phyloP scores from a whole-genome alignment of 2,113 vertebrate species.

The Damaliscus lunatus region DNA sequence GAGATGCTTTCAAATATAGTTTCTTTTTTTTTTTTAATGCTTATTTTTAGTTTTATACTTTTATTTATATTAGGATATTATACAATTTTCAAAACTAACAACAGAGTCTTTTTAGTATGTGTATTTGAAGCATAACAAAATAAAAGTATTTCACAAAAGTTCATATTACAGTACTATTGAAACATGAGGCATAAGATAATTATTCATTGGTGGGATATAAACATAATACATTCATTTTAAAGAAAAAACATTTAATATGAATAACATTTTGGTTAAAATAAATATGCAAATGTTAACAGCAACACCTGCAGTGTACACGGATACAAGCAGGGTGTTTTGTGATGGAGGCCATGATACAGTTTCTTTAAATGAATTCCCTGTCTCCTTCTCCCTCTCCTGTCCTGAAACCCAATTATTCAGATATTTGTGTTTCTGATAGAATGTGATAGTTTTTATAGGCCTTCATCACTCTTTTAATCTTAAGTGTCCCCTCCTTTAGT shows the following conservation, averaged over 20 bases:
- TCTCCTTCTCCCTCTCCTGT: not conserved
- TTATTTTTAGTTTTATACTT: slow-evolving; percentile 54
- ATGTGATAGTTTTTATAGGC: not conserved
- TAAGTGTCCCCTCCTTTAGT: not conserved
- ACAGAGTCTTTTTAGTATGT: slow-evolving; percentile 51
- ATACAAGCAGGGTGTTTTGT: slow-evolving; percentile 41
- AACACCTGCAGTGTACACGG: slow-evolving; percentile 12
- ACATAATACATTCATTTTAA: slow-evolving; percentile 70
- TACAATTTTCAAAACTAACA: slow-evolving; percentile 69
- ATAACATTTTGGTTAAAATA: slow-evolving; percentile 76
- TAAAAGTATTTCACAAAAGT: slow-evolving; percentile 70
- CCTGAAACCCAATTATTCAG: not conserved
- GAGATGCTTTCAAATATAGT: too few species aligned
- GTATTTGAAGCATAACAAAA: slow-evolving; percentile 73
- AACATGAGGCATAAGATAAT: slow-evolving; percentile 63
- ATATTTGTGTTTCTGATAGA: not conserved
- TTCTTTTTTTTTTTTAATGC: not conserved
- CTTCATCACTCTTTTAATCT: not conserved
- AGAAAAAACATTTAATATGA: slow-evolving; percentile 68
- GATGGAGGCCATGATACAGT: not conserved
- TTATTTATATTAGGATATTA: slow-evolving; percentile 75
- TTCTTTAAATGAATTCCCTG: not conserved
- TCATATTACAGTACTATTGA: slow-evolving; percentile 70
- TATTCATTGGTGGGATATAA: slow-evolving; percentile 67
- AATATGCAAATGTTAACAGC: slow-evolving; percentile 71